A percentile compares a stretch with the other conserved stretches of the same genome.
Conservation (phyloP, 2,113 vertebrate species). For the Eulemur rufifrons region DNA sequence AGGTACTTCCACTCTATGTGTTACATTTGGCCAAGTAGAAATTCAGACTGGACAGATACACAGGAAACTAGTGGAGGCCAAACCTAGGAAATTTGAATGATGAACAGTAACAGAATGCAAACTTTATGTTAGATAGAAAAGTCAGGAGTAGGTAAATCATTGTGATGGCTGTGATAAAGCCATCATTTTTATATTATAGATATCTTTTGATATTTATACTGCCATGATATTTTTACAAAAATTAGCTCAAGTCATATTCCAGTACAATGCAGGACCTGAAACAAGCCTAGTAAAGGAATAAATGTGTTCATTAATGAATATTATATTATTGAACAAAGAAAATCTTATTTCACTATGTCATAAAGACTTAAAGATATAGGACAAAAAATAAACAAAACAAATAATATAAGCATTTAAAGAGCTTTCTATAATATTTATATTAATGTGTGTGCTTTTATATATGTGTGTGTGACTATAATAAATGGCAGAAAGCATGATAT, state of each 20-base stretch:
- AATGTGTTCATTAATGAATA: background rate
- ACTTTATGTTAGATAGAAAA: background rate
- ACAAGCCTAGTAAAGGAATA: fast-evolving
- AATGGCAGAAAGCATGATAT: background rate
- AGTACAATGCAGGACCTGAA: fast-evolving
- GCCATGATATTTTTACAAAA: background rate
- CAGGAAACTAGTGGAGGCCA: background rate
- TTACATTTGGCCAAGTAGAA: background rate
- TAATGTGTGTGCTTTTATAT: no score
- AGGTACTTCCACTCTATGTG: background rate
- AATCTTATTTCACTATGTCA: background rate
- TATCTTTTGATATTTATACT: background rate
- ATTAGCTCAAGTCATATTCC: background rate
- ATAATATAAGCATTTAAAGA: background rate
- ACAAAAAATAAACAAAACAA: background rate
- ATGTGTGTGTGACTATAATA: background rate
- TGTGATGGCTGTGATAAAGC: no score
- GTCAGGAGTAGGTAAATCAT: background rate
- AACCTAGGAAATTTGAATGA: background rate
- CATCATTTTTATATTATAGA: background rate
- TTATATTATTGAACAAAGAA: background rate
- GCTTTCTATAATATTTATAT: background rate
- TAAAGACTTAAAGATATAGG: background rate
- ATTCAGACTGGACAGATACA: background rate
- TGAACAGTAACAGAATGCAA: background rate